phyloP scores from a whole-genome alignment of 2,797 vertebrate genomes.

The Chaenodraco wilsoni region DNA sequence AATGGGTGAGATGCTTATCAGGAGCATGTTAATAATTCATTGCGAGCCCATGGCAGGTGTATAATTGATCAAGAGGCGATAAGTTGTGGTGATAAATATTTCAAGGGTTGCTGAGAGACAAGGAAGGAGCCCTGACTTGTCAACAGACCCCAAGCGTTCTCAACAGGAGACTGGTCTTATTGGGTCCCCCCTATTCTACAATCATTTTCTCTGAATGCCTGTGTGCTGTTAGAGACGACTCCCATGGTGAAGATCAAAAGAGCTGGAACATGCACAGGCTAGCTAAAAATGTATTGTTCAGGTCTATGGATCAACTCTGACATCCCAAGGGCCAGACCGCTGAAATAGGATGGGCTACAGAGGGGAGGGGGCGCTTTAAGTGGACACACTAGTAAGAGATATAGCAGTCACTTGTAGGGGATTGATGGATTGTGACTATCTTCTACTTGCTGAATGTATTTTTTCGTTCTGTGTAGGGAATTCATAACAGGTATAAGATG shows the following conservation, averaged over 20 bases:
- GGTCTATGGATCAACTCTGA: slow-evolving; percentile 53
- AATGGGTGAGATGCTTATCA: slow-evolving; percentile 77
- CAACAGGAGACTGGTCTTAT: slow-evolving; percentile 50
- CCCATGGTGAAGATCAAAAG: slow-evolving; percentile 62
- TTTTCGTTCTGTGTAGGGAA: slow-evolving; percentile 31
- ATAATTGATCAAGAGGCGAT: slow-evolving; percentile 80
- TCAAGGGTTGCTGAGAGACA: slow-evolving; percentile 61
- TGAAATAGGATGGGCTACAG: slow-evolving; percentile 39
- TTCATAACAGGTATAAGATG: slow-evolving; percentile 9
- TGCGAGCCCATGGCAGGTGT: slow-evolving; percentile 69
- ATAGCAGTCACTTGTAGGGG: slow-evolving; percentile 17
- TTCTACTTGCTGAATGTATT: slow-evolving; percentile 24
- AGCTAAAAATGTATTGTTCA: slow-evolving; percentile 44
- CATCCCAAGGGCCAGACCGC: slow-evolving; percentile 38
- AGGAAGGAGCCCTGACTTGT: slow-evolving; percentile 52
- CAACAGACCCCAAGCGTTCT: slow-evolving; percentile 43
- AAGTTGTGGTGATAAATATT: slow-evolving; percentile 83
- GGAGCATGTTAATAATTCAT: slow-evolving; percentile 81
- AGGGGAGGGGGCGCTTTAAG: slow-evolving; percentile 22
- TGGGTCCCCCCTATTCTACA: slow-evolving; percentile 54
- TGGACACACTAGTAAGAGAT: slow-evolving; percentile 35
- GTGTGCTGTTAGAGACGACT: slow-evolving; percentile 51
- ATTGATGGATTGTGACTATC: slow-evolving; percentile 28
- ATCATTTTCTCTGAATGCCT: slow-evolving; percentile 66
- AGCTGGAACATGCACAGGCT: slow-evolving; percentile 49